Evolutionary conservation across 2,888 invertebrate genomes (phyloP).

Genomic region (Cephus rjabovi): DNA sequence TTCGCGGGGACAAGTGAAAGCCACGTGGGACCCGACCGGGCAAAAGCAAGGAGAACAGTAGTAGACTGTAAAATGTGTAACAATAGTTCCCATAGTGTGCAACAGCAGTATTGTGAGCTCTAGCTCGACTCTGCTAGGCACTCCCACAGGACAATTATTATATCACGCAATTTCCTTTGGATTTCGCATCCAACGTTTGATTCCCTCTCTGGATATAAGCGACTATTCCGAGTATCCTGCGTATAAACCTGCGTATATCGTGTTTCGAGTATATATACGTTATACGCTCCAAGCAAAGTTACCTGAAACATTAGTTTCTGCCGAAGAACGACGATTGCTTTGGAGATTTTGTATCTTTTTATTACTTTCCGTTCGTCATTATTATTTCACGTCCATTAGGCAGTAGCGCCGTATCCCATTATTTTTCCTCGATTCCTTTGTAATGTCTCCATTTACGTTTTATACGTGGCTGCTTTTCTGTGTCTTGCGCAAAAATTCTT

Average conservation of each 20-base stretch:
- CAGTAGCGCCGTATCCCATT: neutral
- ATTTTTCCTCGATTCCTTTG: neutral
- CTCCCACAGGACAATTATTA: constrained; percentile 66
- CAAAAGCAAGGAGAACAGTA: constrained; percentile 46
- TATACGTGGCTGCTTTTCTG: neutral
- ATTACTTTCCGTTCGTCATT: neutral
- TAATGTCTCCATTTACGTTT: too few relatives aligned
- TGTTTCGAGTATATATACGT: neutral
- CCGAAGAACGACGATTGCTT: neutral
- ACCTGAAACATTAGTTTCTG: neutral
- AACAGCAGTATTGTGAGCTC: constrained; percentile 57
- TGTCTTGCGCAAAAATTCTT: neutral
- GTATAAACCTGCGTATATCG: neutral
- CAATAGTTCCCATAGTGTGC: constrained; percentile 65
- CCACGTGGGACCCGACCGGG: constrained; percentile 24
- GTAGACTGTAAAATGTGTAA: constrained; percentile 66
- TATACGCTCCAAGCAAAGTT: neutral
- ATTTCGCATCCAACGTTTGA: constrained; percentile 60
- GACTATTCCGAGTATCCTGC: neutral
- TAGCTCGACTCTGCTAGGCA: constrained; percentile 51
- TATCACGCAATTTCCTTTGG: constrained; percentile 65
- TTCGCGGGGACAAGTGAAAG: constrained; percentile 64
- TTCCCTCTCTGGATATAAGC: constrained; percentile 52
- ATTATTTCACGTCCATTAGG: neutral
- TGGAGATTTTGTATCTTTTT: neutral